These are phyloP conservation scores for Syngnathus acus DNA, from an alignment of 2,797 vertebrate species.

Conservation along the genomic window DNA sequence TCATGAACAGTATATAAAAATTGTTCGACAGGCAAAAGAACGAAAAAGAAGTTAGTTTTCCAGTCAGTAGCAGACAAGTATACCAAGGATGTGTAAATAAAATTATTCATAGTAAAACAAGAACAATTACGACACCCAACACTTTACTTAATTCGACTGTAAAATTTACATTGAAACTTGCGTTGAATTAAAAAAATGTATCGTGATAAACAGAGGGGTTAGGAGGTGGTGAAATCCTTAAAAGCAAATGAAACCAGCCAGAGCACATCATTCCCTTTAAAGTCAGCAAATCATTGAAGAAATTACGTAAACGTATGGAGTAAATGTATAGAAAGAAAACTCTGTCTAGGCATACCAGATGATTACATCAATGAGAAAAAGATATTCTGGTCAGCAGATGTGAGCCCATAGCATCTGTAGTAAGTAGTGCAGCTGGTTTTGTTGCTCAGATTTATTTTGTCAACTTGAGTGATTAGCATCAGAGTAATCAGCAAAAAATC, in stretches of 20 bases:
- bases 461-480: background rate
- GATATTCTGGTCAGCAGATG: background rate
- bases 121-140: constrained; percentile 70
- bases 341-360: constrained; percentile 22
- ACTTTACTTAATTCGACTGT: constrained; percentile 68
- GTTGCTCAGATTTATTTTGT: background rate
- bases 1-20: constrained; percentile 61
- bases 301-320: constrained; percentile 10
- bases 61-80: constrained; percentile 60
- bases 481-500: background rate
- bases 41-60: constrained; percentile 53
- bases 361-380: constrained; percentile 15
- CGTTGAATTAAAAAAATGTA: constrained; percentile 46
- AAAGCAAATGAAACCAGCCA: constrained; percentile 33
- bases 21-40: constrained; percentile 46
- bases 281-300: constrained; percentile 30
- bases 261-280: constrained; percentile 31
- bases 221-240: constrained; percentile 19
- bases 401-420: background rate
- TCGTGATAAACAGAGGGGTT: constrained; percentile 26
- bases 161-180: constrained; percentile 64
- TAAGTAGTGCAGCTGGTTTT: background rate
- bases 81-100: constrained; percentile 62
- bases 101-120: constrained; percentile 63
- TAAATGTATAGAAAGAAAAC: constrained; percentile 11